phyloP scores from a whole-genome alignment of 1,140 invertebrate genomes.

The Drosophila kepulauana region DNA sequence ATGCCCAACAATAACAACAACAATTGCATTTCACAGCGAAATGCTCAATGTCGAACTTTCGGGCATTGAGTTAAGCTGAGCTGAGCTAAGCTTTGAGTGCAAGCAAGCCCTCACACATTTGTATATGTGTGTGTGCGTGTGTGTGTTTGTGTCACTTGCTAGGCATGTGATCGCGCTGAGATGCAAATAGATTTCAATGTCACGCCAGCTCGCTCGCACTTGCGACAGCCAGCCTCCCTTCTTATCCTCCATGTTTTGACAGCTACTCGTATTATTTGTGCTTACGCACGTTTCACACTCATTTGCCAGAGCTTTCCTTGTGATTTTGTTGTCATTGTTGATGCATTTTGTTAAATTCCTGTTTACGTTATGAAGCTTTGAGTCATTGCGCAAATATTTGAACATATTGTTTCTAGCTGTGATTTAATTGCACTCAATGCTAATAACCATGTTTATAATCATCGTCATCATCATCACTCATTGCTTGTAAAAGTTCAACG shows the following conservation, averaged over 20 bases:
- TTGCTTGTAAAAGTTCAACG: background rate
- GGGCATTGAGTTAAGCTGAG: slow-evolving; percentile 32
- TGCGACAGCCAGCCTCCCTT: slow-evolving; percentile 11
- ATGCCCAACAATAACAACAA: slow-evolving; percentile 58
- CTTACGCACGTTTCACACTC: slow-evolving; percentile 36
- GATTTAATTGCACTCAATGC: slow-evolving; percentile 62
- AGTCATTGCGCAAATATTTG: slow-evolving; percentile 47
- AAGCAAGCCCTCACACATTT: slow-evolving; percentile 16
- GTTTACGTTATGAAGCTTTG: slow-evolving; percentile 40
- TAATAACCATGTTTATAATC: slow-evolving; percentile 40
- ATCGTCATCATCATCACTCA: slow-evolving; percentile 61
- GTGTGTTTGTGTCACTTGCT: slow-evolving; percentile 38
- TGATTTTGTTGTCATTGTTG: slow-evolving; percentile 25
- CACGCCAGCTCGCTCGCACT: slow-evolving; percentile 6
- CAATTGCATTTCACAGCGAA: slow-evolving; percentile 46
- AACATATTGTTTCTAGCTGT: slow-evolving; percentile 39
- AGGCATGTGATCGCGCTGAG: slow-evolving; percentile 58
- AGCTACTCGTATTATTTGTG: slow-evolving; percentile 25
- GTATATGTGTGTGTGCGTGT: slow-evolving; percentile 1
- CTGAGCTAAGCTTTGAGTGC: slow-evolving; percentile 14
- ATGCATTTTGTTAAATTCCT: slow-evolving; percentile 44
- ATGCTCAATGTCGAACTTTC: slow-evolving; percentile 69
- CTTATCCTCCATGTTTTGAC: slow-evolving; percentile 35
- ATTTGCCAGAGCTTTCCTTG: slow-evolving; percentile 1
- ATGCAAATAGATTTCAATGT: slow-evolving; percentile 60